Evolutionary conservation across 1,140 invertebrate species (phyloP).

Genomic region (Trinorchestia longiramus): DNA sequence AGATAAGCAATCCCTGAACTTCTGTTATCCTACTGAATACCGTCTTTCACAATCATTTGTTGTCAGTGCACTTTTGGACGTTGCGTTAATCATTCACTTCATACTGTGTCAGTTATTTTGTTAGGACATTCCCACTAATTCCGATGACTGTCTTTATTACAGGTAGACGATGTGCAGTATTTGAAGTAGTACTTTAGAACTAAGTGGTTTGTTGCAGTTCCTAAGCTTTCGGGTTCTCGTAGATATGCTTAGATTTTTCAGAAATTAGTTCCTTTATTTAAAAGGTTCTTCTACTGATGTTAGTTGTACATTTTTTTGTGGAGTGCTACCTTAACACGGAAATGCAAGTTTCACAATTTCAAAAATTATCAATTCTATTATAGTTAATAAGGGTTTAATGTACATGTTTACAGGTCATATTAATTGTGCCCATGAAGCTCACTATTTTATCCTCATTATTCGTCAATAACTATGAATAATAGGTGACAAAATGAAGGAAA

Average conservation of each 20-base stretch:
- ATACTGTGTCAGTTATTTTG: neutral
- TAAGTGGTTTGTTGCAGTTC: constrained; percentile 11
- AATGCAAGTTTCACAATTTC: neutral
- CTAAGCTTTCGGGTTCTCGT: neutral
- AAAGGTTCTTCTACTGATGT: neutral
- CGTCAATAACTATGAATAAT: neutral
- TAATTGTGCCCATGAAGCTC: neutral
- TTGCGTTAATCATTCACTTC: neutral
- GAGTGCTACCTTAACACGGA: neutral
- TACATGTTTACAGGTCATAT: neutral
- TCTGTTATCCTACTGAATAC: neutral
- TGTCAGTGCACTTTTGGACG: neutral
- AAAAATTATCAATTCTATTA: neutral
- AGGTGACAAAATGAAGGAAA: neutral
- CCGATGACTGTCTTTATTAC: neutral
- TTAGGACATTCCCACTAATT: neutral
- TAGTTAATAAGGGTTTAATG: neutral
- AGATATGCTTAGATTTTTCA: neutral
- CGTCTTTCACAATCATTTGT: constrained; percentile 24
- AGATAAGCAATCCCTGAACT: neutral
- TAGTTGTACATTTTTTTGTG: neutral
- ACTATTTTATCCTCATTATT: neutral
- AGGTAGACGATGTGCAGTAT: constrained; percentile 9
- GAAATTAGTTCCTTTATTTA: constrained; percentile 22
- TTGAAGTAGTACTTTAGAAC: neutral